Evolutionary conservation across 2,888 invertebrate genomes (phyloP).

Genomic region (Myopa testacea): DNA sequence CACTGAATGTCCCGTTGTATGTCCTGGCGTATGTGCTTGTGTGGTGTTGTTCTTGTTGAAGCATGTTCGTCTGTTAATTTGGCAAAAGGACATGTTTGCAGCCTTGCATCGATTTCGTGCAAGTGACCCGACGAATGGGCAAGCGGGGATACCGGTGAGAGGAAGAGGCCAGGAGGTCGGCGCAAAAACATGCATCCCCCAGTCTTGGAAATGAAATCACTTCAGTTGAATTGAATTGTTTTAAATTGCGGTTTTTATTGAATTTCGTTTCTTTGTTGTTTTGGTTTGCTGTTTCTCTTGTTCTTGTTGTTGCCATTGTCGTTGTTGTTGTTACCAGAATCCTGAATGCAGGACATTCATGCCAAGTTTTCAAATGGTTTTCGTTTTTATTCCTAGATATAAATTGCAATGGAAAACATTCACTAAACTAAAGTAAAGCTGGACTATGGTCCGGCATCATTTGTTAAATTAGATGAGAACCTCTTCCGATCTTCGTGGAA

Average conservation of each 20-base stretch:
- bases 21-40: slow-evolving; percentile 10
- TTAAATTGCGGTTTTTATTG: slow-evolving; percentile 40
- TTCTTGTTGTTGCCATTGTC: not conserved
- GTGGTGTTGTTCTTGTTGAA: slow-evolving; percentile 30
- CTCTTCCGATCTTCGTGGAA: no score
- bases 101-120: slow-evolving; percentile 25
- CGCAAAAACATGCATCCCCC: not conserved
- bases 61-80: slow-evolving; percentile 43
- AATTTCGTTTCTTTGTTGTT: slow-evolving; percentile 24
- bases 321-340: not conserved
- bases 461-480: slow-evolving; percentile 22
- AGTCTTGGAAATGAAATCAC: slow-evolving; percentile 19
- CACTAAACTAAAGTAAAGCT: slow-evolving; percentile 3
- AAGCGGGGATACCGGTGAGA: not conserved
- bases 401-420: slow-evolving; percentile 32
- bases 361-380: slow-evolving; percentile 10
- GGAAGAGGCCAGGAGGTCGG: not conserved
- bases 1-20: slow-evolving; percentile 1
- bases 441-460: not conserved
- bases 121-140: not conserved
- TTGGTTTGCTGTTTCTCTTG: not conserved
- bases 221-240: slow-evolving; percentile 42
- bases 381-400: not conserved
- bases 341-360: slow-evolving; percentile 19
- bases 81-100: slow-evolving; percentile 41